Conservation (phyloP, 2,113 vertebrate genomes). For the Baryphthengus martii region DNA sequence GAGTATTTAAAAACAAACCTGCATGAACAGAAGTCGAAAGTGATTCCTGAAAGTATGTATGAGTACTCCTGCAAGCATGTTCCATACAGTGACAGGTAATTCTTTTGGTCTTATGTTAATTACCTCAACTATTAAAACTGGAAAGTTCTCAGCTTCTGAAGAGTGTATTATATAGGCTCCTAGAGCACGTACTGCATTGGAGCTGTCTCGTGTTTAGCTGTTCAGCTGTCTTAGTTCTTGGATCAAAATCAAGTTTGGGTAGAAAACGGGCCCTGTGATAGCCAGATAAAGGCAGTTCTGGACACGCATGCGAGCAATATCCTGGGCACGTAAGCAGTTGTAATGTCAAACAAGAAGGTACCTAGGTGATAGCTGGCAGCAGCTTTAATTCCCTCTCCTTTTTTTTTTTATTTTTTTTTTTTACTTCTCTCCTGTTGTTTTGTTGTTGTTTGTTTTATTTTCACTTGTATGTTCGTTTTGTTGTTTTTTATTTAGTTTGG, state of each 20-base stretch:
- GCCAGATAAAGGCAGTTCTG: neutral
- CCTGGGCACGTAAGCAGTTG: neutral
- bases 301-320: neutral
- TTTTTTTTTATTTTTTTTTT: too few species aligned
- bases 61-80: rapidly evolving
- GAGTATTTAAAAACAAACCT: neutral
- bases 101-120: neutral
- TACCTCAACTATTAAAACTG: neutral
- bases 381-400: neutral
- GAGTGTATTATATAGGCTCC: neutral
- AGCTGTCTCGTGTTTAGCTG: neutral
- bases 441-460: neutral
- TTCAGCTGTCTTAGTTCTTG: neutral
- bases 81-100: neutral
- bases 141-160: neutral
- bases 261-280: neutral
- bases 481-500: too few species aligned
- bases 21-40: neutral
- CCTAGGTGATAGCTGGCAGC: neutral
- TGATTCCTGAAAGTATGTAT: neutral
- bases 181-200: neutral
- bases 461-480: too few species aligned
- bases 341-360: neutral
- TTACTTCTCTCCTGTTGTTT: neutral
- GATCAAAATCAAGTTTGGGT: neutral